Conservation (phyloP, 1,140 invertebrate genomes). For the Amphibalanus amphitrite region DNA sequence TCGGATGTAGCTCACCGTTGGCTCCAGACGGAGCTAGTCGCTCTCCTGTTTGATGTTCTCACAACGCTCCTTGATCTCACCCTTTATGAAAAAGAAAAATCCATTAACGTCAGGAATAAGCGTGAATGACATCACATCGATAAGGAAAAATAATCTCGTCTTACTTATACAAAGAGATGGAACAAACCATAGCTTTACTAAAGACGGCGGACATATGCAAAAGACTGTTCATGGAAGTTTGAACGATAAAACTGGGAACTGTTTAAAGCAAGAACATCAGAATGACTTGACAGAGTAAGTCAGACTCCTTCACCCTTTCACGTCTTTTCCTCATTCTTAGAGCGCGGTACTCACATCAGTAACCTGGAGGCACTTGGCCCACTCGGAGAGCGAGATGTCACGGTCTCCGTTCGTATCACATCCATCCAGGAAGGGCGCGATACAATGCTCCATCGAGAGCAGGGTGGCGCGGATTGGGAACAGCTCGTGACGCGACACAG, state of each 20-base stretch:
- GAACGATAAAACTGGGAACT: no score
- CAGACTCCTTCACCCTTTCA: no score
- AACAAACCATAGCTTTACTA: no score
- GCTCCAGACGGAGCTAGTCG: background rate
- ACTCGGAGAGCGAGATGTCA: slow-evolving; percentile 70
- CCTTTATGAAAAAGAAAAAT: background rate
- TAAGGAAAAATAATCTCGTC: background rate
- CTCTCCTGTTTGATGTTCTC: background rate
- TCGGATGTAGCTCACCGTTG: no score
- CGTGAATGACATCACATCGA: background rate
- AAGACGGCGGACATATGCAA: no score
- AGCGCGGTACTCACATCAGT: slow-evolving; percentile 37
- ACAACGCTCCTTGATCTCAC: background rate
- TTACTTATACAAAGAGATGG: background rate
- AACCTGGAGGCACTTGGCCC: slow-evolving; percentile 76
- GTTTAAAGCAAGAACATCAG: no score
- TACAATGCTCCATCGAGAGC: slow-evolving; percentile 82
- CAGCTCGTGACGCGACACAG: slow-evolving; percentile 77
- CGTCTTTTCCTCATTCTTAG: no score
- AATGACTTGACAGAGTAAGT: no score
- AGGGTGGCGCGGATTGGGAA: slow-evolving; percentile 85
- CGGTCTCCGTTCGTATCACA: slow-evolving; percentile 77
- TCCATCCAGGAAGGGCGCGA: slow-evolving; percentile 78
- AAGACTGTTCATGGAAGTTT: no score
- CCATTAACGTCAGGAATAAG: background rate